These are phyloP conservation scores for Cheilosia pagana DNA, from an alignment of 2,888 invertebrate genomes.

Conservation along the genomic window DNA sequence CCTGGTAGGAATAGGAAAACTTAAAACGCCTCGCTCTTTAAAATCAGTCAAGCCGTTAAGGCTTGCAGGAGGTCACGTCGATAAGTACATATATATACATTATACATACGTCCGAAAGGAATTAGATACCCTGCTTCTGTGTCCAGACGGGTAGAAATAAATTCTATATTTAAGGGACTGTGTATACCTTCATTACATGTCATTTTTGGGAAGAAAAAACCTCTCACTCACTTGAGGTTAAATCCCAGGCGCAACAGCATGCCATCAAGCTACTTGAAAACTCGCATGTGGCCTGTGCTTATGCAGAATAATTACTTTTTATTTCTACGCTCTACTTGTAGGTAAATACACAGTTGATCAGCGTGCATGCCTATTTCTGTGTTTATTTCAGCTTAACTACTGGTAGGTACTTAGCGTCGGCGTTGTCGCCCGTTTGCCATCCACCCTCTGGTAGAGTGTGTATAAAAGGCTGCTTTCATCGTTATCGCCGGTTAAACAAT, in stretches of 20 bases:
- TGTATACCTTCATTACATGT: background rate
- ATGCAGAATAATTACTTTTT: slow-evolving; percentile 65
- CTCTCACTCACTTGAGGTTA: slow-evolving; percentile 29
- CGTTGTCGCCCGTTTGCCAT: slow-evolving; percentile 41
- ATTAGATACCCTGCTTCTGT: no score
- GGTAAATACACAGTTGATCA: slow-evolving; percentile 16
- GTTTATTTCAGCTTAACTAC: slow-evolving; percentile 61
- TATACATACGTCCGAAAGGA: no score
- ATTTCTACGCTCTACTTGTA: slow-evolving; percentile 25
- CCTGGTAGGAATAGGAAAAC: no score
- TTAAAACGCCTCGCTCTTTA: no score
- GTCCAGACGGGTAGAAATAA: no score
- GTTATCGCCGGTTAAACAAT: slow-evolving; percentile 64
- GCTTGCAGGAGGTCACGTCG: no score
- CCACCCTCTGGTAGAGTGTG: slow-evolving; percentile 36
- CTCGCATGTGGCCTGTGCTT: slow-evolving; percentile 49
- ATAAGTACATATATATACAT: no score
- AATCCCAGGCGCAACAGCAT: slow-evolving; percentile 37
- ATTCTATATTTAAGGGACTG: no score
- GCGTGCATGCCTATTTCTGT: slow-evolving; percentile 51
- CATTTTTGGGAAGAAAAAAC: slow-evolving; percentile 2
- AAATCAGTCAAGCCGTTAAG: no score
- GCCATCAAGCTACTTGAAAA: slow-evolving; percentile 53
- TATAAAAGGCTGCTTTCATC: slow-evolving; percentile 55
- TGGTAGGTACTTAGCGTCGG: slow-evolving; percentile 51